Evolutionary conservation across 2,888 invertebrate species (phyloP).

Genomic region (Margaritifera margaritifera): DNA sequence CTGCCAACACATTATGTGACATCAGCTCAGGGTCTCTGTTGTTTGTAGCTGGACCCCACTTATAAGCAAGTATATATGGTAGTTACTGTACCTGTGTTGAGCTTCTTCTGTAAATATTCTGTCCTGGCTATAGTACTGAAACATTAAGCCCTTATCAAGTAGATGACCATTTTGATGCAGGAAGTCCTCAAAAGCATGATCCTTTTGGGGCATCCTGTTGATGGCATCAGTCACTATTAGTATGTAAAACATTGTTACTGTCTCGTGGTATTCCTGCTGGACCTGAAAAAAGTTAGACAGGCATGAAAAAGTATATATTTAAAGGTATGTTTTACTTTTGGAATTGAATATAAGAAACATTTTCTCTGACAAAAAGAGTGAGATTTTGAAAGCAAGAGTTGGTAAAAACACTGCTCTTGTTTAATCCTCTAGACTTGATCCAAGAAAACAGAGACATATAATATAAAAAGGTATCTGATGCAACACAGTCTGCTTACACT

Average conservation of each 20-base stretch:
- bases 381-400: too few species aligned
- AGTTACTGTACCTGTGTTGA: slow-evolving; percentile 48
- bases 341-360: background rate
- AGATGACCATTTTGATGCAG: slow-evolving; percentile 55
- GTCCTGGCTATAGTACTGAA: slow-evolving; percentile 58
- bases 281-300: slow-evolving; percentile 43
- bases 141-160: slow-evolving; percentile 48
- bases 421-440: too few species aligned
- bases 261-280: slow-evolving; percentile 68
- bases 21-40: too few species aligned
- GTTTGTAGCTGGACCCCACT: background rate
- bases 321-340: background rate
- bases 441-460: too few species aligned
- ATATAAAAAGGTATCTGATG: too few species aligned
- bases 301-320: background rate
- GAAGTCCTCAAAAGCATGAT: slow-evolving; percentile 63
- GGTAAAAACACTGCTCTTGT: too few species aligned
- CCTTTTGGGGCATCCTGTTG: slow-evolving; percentile 20
- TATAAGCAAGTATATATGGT: background rate
- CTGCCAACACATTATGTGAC: too few species aligned
- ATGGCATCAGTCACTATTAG: slow-evolving; percentile 63
- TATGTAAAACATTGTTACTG: slow-evolving; percentile 69
- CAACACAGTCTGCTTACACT: too few species aligned
- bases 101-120: slow-evolving; percentile 50
- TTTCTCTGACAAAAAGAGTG: too few species aligned